These are phyloP conservation scores for Drosophila persimilis DNA, from an alignment of 1,140 invertebrate species.

Conservation along the genomic window DNA sequence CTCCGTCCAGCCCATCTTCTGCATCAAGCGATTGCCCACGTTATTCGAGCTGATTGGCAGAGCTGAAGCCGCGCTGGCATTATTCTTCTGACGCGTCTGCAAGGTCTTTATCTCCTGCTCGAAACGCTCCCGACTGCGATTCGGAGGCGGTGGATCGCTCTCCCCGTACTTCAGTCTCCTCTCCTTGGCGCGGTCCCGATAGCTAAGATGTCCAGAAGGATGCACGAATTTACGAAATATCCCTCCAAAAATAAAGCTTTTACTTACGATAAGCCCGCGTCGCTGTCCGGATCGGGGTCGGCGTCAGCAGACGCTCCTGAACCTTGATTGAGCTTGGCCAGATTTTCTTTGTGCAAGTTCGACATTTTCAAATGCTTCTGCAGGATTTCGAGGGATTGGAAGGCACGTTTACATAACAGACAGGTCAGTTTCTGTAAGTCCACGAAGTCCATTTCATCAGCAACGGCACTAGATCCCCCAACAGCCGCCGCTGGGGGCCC, in stretches of 20 bases:
- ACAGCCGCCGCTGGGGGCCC: constrained; percentile 67
- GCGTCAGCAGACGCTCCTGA: not conserved
- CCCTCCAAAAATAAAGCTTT: not conserved
- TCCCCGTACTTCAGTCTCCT: constrained; percentile 96
- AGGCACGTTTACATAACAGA: constrained; percentile 97
- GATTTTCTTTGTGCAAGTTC: constrained; percentile 97
- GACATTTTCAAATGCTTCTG: constrained; percentile 96
- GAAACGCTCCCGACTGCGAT: constrained; percentile 89
- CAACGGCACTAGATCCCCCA: constrained; percentile 61
- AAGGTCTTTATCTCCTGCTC: constrained; percentile 83
- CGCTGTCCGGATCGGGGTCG: constrained; percentile 15
- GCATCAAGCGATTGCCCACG: constrained; percentile 95
- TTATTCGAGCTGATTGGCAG: constrained; percentile 92
- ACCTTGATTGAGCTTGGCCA: constrained; percentile 83
- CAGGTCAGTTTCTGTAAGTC: constrained; percentile 97
- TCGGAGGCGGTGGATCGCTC: constrained; percentile 89
- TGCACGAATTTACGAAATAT: not conserved
- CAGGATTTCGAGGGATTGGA: constrained; percentile 94
- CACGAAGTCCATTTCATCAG: constrained; percentile 87
- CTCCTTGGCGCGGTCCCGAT: constrained; percentile 98
- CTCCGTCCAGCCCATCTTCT: constrained; percentile 99
- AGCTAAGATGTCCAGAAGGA: constrained; percentile 83
- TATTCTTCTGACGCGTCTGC: constrained; percentile 65
- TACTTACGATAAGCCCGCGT: constrained; percentile 52
- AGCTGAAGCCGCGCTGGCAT: constrained; percentile 76